Base-by-base conservation (phyloP, 30 jellyfish, hydroid and myxozoan species). In the Calvadosia cruxmelitensis region DNA sequence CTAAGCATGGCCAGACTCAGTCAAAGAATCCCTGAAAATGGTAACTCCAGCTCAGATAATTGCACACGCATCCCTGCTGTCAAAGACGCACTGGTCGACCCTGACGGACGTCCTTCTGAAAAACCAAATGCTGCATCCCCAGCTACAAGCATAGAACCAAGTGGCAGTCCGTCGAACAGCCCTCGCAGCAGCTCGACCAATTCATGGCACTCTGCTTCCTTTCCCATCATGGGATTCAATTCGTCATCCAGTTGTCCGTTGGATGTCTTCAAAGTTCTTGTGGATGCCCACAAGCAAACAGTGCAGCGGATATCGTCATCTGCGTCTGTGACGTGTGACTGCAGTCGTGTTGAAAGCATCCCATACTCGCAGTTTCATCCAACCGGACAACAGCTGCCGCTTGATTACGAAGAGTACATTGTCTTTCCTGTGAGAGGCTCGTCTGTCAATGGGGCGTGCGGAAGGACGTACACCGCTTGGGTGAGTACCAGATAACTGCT, bases 201-300 rank as follows among this genome's bases (percentile, higher is more conserved):
- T 20, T 42, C 57, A 42, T 42, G 57, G 57, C 57, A 42, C 20
- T 42, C 57, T 5, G 20, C 57, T 5, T 42, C 57, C 20, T 42
- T 10, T 10, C 57, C 57, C 15, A 42, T 42, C 20, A 20, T 42
- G 10, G 57, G 57, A 5, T 42, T 42, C 57, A 20, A 42, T 42
- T 5, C 10, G 15, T 5, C 10, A 5, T 5, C 15, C 57, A 42
- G 57, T 20, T 42, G 15, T 5, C 15, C 57, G 10, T 10, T 42
- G 10, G 57, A 42, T 42, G 57, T 42, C 20, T 42, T 70, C 79
- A 86, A 78, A 49, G 74, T 74, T 35, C 32, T 86, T 34, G 34
- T 86, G 49, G 96, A 86, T 65, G 78, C 78, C 0, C 96, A 86
- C 49, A 75, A 78, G 23, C 92, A 86, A 36, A 80, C 96, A 0